Evolutionary conservation across 2,888 invertebrate species (phyloP).

Genomic region (Heterodera filipjevi): DNA sequence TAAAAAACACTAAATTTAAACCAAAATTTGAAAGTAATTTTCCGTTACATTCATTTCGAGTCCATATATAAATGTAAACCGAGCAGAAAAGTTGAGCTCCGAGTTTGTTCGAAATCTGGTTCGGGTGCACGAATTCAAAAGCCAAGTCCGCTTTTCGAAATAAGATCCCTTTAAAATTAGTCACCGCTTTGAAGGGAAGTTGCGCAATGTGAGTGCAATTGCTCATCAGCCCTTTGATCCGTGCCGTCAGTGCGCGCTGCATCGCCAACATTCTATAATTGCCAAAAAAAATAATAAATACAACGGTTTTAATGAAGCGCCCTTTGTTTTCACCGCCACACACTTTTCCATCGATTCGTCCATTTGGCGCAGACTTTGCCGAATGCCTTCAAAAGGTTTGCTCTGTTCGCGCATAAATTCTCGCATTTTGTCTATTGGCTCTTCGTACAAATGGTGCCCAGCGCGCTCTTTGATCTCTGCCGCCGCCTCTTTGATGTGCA

Average conservation of each 20-base stretch:
- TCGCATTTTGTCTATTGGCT: slow-evolving; percentile 31
- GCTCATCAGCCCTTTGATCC: slow-evolving; percentile 29
- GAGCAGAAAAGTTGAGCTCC: too few relatives aligned
- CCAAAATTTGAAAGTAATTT: too few relatives aligned
- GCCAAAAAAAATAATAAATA: too few relatives aligned
- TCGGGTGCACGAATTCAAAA: too few relatives aligned
- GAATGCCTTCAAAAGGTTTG: slow-evolving; percentile 34
- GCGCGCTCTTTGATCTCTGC: slow-evolving; percentile 50
- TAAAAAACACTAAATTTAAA: too few relatives aligned
- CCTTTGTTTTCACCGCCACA: neutral
- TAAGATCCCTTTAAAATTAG: too few relatives aligned
- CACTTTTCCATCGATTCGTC: slow-evolving; percentile 38
- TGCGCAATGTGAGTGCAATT: slow-evolving; percentile 36
- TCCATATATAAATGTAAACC: too few relatives aligned
- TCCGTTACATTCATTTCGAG: too few relatives aligned
- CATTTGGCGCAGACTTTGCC: slow-evolving; percentile 36
- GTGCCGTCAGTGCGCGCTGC: slow-evolving; percentile 32
- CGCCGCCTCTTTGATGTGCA: slow-evolving; percentile 46
- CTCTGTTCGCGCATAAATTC: slow-evolving; percentile 19
- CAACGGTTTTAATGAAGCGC: too few relatives aligned
- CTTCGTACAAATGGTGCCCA: slow-evolving; percentile 30
- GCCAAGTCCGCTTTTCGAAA: too few relatives aligned
- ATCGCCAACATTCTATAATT: slow-evolving; percentile 45
- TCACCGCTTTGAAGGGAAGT: slow-evolving; percentile 36
- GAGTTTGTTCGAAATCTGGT: too few relatives aligned